Conservation (phyloP, 2,113 vertebrate species). For the Oenanthe melanoleuca region DNA sequence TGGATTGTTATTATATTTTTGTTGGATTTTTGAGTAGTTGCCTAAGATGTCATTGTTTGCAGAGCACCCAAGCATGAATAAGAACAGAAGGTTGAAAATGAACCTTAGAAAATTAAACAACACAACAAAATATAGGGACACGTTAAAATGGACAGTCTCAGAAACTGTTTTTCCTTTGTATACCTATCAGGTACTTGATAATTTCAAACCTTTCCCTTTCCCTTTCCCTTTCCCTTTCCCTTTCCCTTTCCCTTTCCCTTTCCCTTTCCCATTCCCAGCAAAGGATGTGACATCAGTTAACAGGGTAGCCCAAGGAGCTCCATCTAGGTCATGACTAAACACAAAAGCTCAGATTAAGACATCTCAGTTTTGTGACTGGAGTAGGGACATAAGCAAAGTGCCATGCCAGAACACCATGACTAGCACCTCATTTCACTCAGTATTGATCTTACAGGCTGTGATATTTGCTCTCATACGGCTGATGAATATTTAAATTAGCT, state of each 20-base stretch:
- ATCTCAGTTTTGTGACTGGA: not conserved
- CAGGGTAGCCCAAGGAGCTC: not conserved
- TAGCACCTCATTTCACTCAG: not conserved
- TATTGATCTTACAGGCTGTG: not conserved
- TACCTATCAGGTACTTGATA: not conserved
- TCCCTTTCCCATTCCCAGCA: fast-evolving
- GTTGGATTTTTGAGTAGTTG: not conserved
- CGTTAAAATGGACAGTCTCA: not conserved
- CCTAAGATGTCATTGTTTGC: not conserved
- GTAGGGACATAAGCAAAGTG: not conserved
- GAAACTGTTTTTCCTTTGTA: not conserved
- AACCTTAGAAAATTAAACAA: not conserved
- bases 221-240: no score
- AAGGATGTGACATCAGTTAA: not conserved
- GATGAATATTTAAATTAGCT: not conserved
- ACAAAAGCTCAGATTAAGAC: not conserved
- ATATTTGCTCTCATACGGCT: not conserved
- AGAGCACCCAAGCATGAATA: not conserved
- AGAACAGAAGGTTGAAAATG: not conserved
- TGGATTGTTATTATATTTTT: not conserved
- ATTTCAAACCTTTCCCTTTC: not conserved
- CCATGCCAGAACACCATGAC: no score
- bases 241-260: no score
- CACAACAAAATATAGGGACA: not conserved
- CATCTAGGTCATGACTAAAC: not conserved